phyloP scores from a whole-genome alignment of 1,140 invertebrate genomes.

The Andricus grossulariae region DNA sequence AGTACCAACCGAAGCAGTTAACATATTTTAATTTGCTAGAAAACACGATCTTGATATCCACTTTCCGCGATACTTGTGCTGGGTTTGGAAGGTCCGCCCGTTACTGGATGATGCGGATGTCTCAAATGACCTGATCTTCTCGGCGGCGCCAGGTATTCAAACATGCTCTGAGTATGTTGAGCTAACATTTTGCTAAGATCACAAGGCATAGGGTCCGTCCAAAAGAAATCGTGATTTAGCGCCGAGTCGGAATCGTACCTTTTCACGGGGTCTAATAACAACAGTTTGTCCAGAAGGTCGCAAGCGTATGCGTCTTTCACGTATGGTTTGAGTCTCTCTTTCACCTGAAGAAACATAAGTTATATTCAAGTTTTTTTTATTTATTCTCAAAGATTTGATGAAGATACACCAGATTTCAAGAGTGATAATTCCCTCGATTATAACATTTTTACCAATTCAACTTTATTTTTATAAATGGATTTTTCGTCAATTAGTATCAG shows the following conservation, averaged over 20 bases:
- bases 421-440: too few species aligned
- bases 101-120: conserved; percentile 81
- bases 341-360: conserved; percentile 77
- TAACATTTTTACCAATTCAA: too few species aligned
- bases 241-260: conserved; percentile 94
- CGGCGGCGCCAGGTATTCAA: conserved; percentile 94
- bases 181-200: conserved; percentile 95
- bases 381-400: background rate
- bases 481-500: too few species aligned
- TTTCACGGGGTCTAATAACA: conserved; percentile 94
- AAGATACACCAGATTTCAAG: too few species aligned
- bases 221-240: conserved; percentile 98
- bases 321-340: conserved; percentile 93
- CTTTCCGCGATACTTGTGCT: conserved; percentile 78
- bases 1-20: conserved; percentile 25
- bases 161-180: conserved; percentile 96
- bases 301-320: conserved; percentile 95
- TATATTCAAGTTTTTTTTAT: background rate
- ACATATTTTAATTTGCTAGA: conserved; percentile 74
- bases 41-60: conserved; percentile 86
- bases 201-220: conserved; percentile 96
- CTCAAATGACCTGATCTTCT: conserved; percentile 82
- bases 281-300: conserved; percentile 94
- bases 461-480: too few species aligned
- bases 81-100: conserved; percentile 75